These are phyloP conservation scores for Agonum fuliginosum DNA, from an alignment of 2,888 invertebrate genomes.

Conservation along the genomic window DNA sequence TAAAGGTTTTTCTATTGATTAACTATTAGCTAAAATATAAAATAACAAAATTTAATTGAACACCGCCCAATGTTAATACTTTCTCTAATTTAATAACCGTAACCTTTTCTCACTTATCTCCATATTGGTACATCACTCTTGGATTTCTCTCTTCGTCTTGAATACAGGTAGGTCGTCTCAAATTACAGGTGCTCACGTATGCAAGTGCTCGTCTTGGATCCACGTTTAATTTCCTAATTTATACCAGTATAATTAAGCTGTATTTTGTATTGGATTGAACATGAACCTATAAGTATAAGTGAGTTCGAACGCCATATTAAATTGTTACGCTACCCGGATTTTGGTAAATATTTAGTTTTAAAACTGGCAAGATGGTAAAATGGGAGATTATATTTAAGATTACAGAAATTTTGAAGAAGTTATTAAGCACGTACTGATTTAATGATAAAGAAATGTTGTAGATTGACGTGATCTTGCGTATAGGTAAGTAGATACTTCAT, in stretches of 20 bases:
- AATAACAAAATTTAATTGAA: neutral
- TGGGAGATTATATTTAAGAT: neutral
- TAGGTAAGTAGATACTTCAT: too few species aligned
- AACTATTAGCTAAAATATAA: neutral
- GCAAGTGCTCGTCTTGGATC: neutral
- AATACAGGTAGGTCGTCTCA: neutral
- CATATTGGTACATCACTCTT: neutral
- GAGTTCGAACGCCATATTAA: neutral
- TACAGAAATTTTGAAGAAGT: neutral
- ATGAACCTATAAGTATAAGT: neutral
- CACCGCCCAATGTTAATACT: slow-evolving; percentile 32
- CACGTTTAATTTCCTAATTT: slow-evolving; percentile 25
- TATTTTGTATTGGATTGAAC: neutral
- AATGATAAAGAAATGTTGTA: too few species aligned
- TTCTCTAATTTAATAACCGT: slow-evolving; percentile 48
- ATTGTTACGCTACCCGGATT: neutral
- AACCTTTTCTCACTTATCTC: neutral
- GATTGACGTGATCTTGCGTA: neutral
- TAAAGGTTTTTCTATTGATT: too few species aligned
- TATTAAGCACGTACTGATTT: neutral
- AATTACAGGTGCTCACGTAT: slow-evolving; percentile 7
- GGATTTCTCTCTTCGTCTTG: neutral
- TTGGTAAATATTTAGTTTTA: neutral
- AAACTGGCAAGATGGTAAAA: neutral
- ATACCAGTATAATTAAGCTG: slow-evolving; percentile 18